Evolutionary conservation across 2,888 invertebrate genomes (phyloP).

Genomic region (Parasteatoda lunata): DNA sequence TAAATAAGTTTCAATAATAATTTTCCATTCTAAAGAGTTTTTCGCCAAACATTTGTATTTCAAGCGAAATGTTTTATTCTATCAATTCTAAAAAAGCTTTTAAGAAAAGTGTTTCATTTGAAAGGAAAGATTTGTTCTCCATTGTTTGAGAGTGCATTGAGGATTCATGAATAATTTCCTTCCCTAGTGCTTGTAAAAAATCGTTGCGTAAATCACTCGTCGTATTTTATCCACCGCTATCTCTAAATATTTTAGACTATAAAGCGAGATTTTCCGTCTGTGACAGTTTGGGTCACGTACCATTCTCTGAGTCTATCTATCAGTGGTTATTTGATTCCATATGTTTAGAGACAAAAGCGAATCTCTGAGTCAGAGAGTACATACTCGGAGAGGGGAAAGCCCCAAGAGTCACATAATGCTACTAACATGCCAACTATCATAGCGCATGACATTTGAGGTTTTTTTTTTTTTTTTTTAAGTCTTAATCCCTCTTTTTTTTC

Average conservation of each 20-base stretch:
- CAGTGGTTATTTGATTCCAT: constrained; percentile 54
- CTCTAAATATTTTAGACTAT: constrained; percentile 46
- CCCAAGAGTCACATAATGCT: constrained; percentile 62
- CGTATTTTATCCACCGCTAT: constrained; percentile 44
- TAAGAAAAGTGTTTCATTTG: no score
- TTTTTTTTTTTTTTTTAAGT: constrained; percentile 22
- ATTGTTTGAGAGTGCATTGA: no score
- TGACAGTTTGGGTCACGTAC: constrained; percentile 60
- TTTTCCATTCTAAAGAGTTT: no score
- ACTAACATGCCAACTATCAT: constrained; percentile 48
- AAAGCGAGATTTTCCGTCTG: constrained; percentile 40
- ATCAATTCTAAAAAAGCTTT: no score
- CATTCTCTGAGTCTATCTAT: constrained; percentile 35
- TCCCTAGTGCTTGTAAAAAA: constrained; percentile 12
- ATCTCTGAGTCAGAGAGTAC: constrained; percentile 49
- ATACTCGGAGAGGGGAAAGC: constrained; percentile 19
- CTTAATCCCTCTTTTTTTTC: constrained; percentile 4
- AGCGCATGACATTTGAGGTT: constrained; percentile 57
- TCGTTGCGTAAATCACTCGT: constrained; percentile 58
- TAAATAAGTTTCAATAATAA: no score
- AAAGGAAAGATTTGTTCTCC: no score
- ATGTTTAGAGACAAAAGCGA: constrained; percentile 61
- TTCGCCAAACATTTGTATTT: no score
- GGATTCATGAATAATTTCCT: no score
- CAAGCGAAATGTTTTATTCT: no score